Percentiles rank a stretch among this genome's conserved stretches.
Evolutionary conservation across 37 sponge, comb jelly and placozoan genomes (phyloP).

Genomic region (Cliona cf. orientalis): DNA sequence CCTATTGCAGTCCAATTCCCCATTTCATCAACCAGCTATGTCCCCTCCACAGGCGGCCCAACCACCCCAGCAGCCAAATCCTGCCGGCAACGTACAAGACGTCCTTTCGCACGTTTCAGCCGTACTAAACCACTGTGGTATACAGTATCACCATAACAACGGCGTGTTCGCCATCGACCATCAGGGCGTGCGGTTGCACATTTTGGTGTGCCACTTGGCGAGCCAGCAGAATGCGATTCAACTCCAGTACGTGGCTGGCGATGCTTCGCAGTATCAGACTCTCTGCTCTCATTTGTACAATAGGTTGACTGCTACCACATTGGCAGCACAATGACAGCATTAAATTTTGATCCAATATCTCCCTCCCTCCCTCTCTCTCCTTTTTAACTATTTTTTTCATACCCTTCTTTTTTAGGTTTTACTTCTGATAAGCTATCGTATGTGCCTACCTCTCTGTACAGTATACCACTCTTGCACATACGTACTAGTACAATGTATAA

Average conservation of each 20-base stretch:
- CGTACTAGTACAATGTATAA: no score
- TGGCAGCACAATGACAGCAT: no score
- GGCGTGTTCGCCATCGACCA: slow-evolving; percentile 40
- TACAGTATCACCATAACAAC: slow-evolving; percentile 22
- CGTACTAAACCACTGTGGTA: slow-evolving; percentile 17
- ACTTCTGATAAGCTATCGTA: no score
- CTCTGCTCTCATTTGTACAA: slow-evolving; percentile 49
- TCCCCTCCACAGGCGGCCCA: no score
- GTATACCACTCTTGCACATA: no score
- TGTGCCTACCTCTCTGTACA: no score
- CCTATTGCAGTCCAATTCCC: background rate
- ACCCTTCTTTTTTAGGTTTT: no score
- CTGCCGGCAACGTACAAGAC: background rate
- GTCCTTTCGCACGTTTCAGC: slow-evolving; percentile 30
- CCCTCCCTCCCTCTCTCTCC: no score
- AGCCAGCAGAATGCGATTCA: slow-evolving; percentile 55
- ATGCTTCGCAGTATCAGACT: slow-evolving; percentile 50
- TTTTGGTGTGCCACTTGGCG: slow-evolving; percentile 17
- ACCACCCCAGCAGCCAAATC: slow-evolving; percentile 4
- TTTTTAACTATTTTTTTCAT: no score
- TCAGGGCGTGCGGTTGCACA: slow-evolving; percentile 43
- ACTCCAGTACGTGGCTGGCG: slow-evolving; percentile 62
- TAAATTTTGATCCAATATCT: no score
- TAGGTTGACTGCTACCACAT: background rate
- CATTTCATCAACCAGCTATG: slow-evolving; percentile 14